Conservation (phyloP, 2,797 vertebrate genomes). For the Bufotes viridis region DNA sequence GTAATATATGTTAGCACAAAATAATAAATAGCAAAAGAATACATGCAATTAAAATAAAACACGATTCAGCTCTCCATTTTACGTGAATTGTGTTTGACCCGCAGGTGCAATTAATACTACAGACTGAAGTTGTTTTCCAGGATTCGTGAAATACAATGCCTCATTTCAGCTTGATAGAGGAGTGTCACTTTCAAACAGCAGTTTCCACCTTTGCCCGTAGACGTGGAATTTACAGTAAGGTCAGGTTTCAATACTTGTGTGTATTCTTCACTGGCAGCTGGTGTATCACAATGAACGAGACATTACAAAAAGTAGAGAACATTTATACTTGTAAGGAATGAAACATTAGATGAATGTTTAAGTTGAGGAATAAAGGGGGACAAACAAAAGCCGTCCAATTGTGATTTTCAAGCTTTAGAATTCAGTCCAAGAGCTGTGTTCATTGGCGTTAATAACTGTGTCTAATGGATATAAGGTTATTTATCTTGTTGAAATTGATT, state of each 20-base stretch:
- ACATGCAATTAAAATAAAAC: not conserved
- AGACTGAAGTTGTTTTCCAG: slow-evolving; percentile 20
- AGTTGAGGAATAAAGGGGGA: not conserved
- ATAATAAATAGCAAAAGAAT: not conserved
- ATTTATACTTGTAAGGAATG: slow-evolving; percentile 13
- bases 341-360: slow-evolving; percentile 38
- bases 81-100: not conserved
- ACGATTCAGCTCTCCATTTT: not conserved
- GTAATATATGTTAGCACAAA: not conserved
- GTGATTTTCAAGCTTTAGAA: not conserved
- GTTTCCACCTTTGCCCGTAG: not conserved
- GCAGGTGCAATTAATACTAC: not conserved
- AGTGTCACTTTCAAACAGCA: slow-evolving; percentile 2
- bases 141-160: slow-evolving; percentile 24
- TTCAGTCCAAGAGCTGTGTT: not conserved
- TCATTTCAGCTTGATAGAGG: not conserved
- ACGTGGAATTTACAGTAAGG: slow-evolving; percentile 24
- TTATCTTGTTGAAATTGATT: not conserved
- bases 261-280: slow-evolving; percentile 25
- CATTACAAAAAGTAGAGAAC: slow-evolving; percentile 18
- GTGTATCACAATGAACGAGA: slow-evolving; percentile 24
- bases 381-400: not conserved
- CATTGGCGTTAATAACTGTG: not conserved
- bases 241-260: slow-evolving; percentile 33
- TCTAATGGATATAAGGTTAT: not conserved